Conservation (phyloP, 2,113 vertebrate species). For the Origma solitaria region DNA sequence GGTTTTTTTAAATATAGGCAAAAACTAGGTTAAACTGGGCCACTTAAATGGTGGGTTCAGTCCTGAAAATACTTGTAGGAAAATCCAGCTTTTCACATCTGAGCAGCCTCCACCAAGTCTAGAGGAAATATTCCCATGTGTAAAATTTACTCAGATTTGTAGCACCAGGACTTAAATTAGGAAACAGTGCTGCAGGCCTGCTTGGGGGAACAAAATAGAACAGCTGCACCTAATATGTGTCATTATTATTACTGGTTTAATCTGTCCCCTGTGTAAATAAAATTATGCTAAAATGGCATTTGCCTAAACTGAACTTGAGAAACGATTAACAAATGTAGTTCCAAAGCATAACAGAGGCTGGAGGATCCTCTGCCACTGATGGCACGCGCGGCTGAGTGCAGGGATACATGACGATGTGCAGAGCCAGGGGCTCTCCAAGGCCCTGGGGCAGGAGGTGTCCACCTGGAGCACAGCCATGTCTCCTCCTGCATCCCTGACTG, state of each 20-base stretch:
- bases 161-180: neutral
- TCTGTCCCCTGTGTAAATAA: neutral
- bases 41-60: neutral
- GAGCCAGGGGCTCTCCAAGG: neutral
- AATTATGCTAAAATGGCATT: neutral
- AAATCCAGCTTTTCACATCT: neutral
- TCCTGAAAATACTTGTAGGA: neutral
- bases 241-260: slow-evolving; percentile 1
- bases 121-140: neutral
- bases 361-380: neutral
- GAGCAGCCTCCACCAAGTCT: neutral
- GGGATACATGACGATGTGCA: no score
- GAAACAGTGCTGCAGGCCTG: neutral
- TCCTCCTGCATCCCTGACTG: neutral
- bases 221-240: slow-evolving; percentile 11
- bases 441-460: neutral
- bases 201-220: neutral
- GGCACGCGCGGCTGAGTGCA: rapidly evolving
- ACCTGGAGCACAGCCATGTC: neutral
- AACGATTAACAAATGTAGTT: neutral
- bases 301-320: slow-evolving; percentile 10
- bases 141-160: neutral
- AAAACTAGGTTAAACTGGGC: neutral
- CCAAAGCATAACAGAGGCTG: neutral
- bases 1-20: neutral